Evolutionary conservation across 1,140 invertebrate species (phyloP), one percentile per base, ranked within the genome.

Genomic region (Pectinophora gossypiella): DNA sequence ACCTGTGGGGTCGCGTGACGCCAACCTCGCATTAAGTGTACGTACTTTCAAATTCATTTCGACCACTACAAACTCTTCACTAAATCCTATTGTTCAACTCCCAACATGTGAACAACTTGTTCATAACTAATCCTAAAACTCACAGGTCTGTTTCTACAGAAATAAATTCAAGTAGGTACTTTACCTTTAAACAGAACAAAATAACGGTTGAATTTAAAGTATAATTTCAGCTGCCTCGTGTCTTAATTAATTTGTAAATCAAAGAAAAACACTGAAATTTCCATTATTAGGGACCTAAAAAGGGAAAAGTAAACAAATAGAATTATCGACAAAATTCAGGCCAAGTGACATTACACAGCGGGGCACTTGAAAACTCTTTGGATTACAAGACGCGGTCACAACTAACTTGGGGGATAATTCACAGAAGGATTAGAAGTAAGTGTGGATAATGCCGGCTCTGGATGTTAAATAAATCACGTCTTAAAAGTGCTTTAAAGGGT

Each of bases 1-100:
- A 81, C 79, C 69, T 71, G 61, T 22, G 38, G 56, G 52, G 61
- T 73, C 65, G 63, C 62, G 61, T 66, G 64, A 74, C 64, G 57
- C 50, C 50, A 63, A 59, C 59, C 59, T 63, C 60, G 56, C 66
- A 60, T 56, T 65, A 68, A 61, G 35, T 62, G 51, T 62, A 68
- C 66, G 51, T 62, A 68, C 66, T 76, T 75, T 61, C 72, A 59
- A 75, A 70, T 76, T 75, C 53, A 71, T 64, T 68, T 57, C 64
- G 52, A 49, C 60, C 61, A 69, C 65, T 75, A 64, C 44, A 56
- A 38, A 42, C n/a, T n/a, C 27, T 12, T n/a, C n/a, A 9, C 27
- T 12, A 9, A 32, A n/a, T 2, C 27, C 27, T 32, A 32, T 32
- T 32, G 27, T 32, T 32, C n/a, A n/a, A n/a, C n/a, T n/a, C n/a